A percentile compares a stretch with the other conserved stretches of the same genome.
Evolutionary conservation across 2,797 vertebrate species (phyloP).

Genomic region (Balearica regulorum): DNA sequence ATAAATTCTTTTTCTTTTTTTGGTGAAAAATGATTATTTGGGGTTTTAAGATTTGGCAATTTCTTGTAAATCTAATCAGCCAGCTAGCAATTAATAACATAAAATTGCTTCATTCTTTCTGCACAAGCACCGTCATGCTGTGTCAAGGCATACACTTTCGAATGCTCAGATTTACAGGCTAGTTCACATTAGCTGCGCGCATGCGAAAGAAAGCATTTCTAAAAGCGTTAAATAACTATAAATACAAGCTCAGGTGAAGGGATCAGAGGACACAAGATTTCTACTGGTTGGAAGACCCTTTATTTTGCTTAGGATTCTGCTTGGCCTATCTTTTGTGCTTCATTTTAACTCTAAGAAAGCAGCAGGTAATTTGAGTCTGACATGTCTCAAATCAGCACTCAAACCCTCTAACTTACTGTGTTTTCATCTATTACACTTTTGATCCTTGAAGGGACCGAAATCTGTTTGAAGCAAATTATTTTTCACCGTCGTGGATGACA

Average conservation of each 20-base stretch:
- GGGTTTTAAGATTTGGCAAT: slow-evolving; percentile 62
- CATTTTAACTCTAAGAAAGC: not conserved
- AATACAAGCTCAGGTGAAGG: not conserved
- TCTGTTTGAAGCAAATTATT: slow-evolving; percentile 23
- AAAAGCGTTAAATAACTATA: not conserved
- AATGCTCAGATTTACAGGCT: not conserved
- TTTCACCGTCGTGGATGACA: not conserved
- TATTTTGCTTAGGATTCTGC: not conserved
- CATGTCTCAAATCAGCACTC: not conserved
- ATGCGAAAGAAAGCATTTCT: not conserved
- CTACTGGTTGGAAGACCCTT: not conserved
- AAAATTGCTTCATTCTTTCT: slow-evolving; percentile 55
- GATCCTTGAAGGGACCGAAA: not conserved
- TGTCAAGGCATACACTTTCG: not conserved
- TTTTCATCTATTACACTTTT: slow-evolving; percentile 8
- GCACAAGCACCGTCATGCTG: not conserved
- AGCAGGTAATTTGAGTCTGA: not conserved
- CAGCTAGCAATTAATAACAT: slow-evolving; percentile 68
- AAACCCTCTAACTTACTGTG: not conserved
- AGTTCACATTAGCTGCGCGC: not conserved
- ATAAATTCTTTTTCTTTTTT: slow-evolving; percentile 54
- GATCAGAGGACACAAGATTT: not conserved
- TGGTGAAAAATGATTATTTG: slow-evolving; percentile 67
- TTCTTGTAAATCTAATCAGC: slow-evolving; percentile 69
- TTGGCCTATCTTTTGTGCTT: not conserved